Base-by-base conservation (phyloP, 2,888 invertebrate species). In the Eurytoma adleriae region DNA sequence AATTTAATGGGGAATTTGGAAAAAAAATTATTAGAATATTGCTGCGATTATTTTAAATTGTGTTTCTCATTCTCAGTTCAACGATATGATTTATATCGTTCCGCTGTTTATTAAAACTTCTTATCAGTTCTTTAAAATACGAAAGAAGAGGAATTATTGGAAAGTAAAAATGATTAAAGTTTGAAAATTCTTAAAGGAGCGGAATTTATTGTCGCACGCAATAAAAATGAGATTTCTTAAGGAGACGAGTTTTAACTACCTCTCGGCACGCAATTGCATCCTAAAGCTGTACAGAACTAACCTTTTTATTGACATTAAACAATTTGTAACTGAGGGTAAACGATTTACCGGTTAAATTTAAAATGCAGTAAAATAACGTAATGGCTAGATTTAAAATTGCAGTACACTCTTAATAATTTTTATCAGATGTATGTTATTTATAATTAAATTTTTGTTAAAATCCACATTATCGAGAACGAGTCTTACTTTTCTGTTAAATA, bases 131-230 rank as follows among this genome's bases (percentile, higher is more conserved):
- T 75, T 70, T 62, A 69, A 73, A 78, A 78, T 54, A 54, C 56
- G 50, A 24, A 54, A 30, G 7, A 61, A 64, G 66, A 50, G 48
- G 66, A 70, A 70, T 57, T 70, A 74, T 81, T 67, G 74, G 70
- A 74, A 81, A 62, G 78, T 74, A 77, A 68, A 78, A 77, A 76
- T 80, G 68, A 80, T 80, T 77, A 77, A 80, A 77, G 71, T 80
- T 80, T 76, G 62, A 57, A 70, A 69, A 77, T 62, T 54, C 54
- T 48, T 48, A 78, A 67, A 57, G 27, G 56, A 54, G 10, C 13
- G 52, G 40, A 71, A 78, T 81, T 75, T 72, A 78, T 75, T 78
- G 75, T 78, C 71, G 74, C 78, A 78, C 75, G 75, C 81, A 75
- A 78, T 81, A 78, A 78, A 78, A 81, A 75, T 61, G 78, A 78